A percentile compares a stretch with the other conserved stretches of the same genome.
Conservation (phyloP, 1,140 invertebrate genomes). For the Anoplophora glabripennis region DNA sequence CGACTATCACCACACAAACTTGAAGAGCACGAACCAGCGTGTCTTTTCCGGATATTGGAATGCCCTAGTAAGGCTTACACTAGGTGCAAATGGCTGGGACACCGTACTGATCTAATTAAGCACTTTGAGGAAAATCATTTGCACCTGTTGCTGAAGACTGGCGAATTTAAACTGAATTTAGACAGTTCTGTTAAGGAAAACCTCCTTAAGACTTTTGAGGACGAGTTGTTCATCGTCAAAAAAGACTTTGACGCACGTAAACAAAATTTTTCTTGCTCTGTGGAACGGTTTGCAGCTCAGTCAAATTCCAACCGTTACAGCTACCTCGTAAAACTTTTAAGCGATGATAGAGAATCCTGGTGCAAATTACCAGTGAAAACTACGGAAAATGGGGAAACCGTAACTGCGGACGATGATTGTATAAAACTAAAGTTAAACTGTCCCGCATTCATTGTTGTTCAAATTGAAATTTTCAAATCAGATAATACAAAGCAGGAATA, state of each 20-base stretch:
- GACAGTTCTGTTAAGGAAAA: conserved; percentile 25
- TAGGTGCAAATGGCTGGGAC: conserved; percentile 29
- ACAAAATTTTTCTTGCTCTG: conserved; percentile 22
- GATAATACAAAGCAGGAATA: conserved; percentile 1
- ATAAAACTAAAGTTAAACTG: conserved; percentile 23
- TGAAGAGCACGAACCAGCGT: conserved; percentile 25
- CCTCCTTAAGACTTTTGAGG: conserved; percentile 22
- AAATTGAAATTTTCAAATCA: conserved; percentile 19
- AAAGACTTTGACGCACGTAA: conserved; percentile 26
- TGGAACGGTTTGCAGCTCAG: conserved; percentile 14
- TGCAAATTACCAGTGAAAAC: conserved; percentile 13
- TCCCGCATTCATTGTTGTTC: conserved; percentile 17
- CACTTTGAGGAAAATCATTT: conserved; percentile 30
- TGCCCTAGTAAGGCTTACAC: conserved; percentile 27
- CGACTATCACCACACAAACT: conserved; percentile 22
- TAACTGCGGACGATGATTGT: conserved; percentile 9
- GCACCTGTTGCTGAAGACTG: conserved; percentile 15
- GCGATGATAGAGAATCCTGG: conserved; percentile 7
- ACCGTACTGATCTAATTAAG: conserved; percentile 17
- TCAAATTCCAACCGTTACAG: conserved; percentile 17
- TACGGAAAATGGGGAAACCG: conserved; percentile 14
- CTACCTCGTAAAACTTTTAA: conserved; percentile 21
- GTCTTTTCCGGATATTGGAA: conserved; percentile 16
- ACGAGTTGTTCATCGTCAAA: conserved; percentile 31
- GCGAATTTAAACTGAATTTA: conserved; percentile 30